phyloP scores from a whole-genome alignment of 2,888 invertebrate species.

The Liopterus haemorrhoidalis region DNA sequence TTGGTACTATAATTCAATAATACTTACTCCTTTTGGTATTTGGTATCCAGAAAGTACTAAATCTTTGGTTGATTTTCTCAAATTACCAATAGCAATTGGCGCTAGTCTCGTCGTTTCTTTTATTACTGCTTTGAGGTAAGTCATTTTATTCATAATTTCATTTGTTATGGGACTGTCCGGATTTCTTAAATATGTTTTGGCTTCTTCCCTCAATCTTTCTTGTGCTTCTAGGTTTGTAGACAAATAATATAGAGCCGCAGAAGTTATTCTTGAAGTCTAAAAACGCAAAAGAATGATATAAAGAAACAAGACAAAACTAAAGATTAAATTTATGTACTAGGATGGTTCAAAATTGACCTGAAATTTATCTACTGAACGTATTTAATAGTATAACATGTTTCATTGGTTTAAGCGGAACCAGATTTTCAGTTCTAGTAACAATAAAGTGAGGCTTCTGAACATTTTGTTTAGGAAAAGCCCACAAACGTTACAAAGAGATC shows the following conservation, averaged over 20 bases:
- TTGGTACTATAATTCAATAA: not conserved
- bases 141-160: conserved; percentile 40
- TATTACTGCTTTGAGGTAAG: conserved; percentile 57
- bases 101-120: conserved; percentile 54
- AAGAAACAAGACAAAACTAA: not conserved
- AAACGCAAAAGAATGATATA: conserved; percentile 14
- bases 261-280: conserved; percentile 47
- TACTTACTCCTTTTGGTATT: conserved; percentile 42
- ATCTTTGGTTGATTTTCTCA: conserved; percentile 37
- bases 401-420: too few relatives aligned
- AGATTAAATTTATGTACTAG: not conserved
- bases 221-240: conserved; percentile 46
- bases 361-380: too few relatives aligned
- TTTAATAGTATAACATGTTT: too few relatives aligned
- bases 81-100: conserved; percentile 35
- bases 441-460: too few relatives aligned
- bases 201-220: conserved; percentile 44
- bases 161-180: conserved; percentile 40
- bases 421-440: too few relatives aligned
- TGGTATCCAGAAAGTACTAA: conserved; percentile 41
- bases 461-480: too few relatives aligned
- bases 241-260: conserved; percentile 45
- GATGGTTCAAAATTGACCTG: too few relatives aligned
- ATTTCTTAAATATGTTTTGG: conserved; percentile 35
- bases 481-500: too few relatives aligned